phyloP scores from a whole-genome alignment of 2,888 invertebrate genomes.

The Cataglyphis albicans region DNA sequence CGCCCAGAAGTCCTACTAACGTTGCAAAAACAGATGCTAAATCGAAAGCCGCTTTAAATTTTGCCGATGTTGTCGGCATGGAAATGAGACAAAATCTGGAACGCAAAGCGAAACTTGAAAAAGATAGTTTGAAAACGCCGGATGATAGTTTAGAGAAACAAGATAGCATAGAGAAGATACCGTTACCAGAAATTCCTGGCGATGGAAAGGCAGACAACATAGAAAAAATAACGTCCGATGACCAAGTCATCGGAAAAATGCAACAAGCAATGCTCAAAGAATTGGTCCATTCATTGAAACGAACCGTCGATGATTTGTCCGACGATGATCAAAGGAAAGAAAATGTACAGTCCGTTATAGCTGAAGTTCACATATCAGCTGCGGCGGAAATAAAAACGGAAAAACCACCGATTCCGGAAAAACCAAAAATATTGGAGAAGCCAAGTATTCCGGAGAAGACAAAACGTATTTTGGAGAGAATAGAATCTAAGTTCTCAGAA shows the following conservation, averaged over 20 bases:
- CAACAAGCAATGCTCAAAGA: slow-evolving; percentile 6
- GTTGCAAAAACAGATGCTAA: slow-evolving; percentile 69
- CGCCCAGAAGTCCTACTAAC: slow-evolving; percentile 20
- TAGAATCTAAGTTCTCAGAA: slow-evolving; percentile 83
- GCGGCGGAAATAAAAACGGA: slow-evolving; percentile 56
- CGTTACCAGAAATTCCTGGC: slow-evolving; percentile 82
- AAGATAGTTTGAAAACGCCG: slow-evolving; percentile 78
- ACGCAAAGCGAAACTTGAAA: slow-evolving; percentile 73
- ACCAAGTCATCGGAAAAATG: slow-evolving; percentile 42
- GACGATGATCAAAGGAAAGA: slow-evolving; percentile 23
- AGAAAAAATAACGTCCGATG: slow-evolving; percentile 63
- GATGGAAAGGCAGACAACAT: slow-evolving; percentile 22
- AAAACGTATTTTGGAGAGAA: slow-evolving; percentile 83
- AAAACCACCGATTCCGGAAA: slow-evolving; percentile 73
- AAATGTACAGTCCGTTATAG: slow-evolving; percentile 30
- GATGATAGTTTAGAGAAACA: slow-evolving; percentile 82
- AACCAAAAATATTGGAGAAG: slow-evolving; percentile 79
- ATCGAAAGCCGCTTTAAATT: slow-evolving; percentile 73
- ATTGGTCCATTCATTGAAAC: not conserved
- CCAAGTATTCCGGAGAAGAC: slow-evolving; percentile 85
- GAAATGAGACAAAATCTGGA: slow-evolving; percentile 82
- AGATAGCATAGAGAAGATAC: slow-evolving; percentile 84
- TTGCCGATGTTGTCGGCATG: slow-evolving; percentile 81
- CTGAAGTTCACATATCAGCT: slow-evolving; percentile 25
- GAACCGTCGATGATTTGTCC: slow-evolving; percentile 9